A percentile compares a stretch with the other conserved stretches of the same genome.
phyloP scores from a whole-genome alignment of 2,888 invertebrate genomes.

The Trachelus stipa region DNA sequence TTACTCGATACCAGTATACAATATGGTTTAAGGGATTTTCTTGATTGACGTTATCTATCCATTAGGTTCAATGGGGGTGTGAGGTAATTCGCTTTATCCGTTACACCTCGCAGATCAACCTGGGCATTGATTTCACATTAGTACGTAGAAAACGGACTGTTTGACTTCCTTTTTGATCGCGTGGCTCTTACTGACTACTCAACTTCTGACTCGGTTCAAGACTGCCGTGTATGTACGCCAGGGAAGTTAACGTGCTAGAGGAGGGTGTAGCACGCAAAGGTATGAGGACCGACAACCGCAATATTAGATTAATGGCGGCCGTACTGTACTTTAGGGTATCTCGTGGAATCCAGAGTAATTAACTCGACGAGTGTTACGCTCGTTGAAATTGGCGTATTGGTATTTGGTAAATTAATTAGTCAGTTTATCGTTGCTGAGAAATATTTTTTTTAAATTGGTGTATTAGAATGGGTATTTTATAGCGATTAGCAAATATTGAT shows the following conservation, averaged over 20 bases:
- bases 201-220: background rate
- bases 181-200: conserved; percentile 10
- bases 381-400: background rate
- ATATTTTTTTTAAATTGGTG: background rate
- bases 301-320: conserved; percentile 59
- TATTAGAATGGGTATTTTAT: background rate
- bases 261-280: conserved; percentile 47
- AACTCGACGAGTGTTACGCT: conserved; percentile 13
- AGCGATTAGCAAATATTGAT: background rate
- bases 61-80: conserved; percentile 20
- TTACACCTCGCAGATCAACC: conserved; percentile 43
- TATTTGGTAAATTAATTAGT: background rate
- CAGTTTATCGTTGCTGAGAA: too few species aligned
- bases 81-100: conserved; percentile 46
- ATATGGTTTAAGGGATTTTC: conserved; percentile 23
- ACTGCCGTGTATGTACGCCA: background rate
- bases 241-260: conserved; percentile 11
- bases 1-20: background rate
- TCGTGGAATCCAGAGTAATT: conserved; percentile 32
- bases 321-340: conserved; percentile 41
- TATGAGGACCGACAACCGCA: conserved; percentile 54
- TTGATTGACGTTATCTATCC: conserved; percentile 31
- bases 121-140: conserved; percentile 55
- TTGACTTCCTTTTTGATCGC: conserved; percentile 27
- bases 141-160: conserved; percentile 25